A percentile compares a stretch with the other conserved stretches of the same genome.
These are phyloP conservation scores for Notolepis coatsorum DNA, from an alignment of 2,797 vertebrate genomes.

Conservation along the genomic window DNA sequence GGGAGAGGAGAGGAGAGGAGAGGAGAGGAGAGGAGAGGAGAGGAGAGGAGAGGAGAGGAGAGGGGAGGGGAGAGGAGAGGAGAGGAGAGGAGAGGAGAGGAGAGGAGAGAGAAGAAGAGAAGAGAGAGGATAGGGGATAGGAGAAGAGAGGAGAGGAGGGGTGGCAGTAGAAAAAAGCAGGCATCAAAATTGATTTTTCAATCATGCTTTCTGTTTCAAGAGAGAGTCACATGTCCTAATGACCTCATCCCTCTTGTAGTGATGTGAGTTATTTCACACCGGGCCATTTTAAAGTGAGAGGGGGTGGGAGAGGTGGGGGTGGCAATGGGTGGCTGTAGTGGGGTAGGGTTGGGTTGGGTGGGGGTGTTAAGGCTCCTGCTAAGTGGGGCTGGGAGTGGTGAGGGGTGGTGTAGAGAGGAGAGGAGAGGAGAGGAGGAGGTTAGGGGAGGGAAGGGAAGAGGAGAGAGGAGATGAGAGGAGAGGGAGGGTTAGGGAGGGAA, in stretches of 20 bases:
- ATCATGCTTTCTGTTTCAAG: conserved; percentile 83
- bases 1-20: conserved; percentile 63
- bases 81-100: conserved; percentile 9
- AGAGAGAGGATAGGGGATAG: conserved; percentile 39
- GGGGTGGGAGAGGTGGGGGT: conserved; percentile 60
- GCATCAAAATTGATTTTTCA: conserved; percentile 85
- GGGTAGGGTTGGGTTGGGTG: conserved; percentile 6
- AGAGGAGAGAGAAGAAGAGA: conserved; percentile 16
- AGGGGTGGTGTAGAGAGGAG: background rate
- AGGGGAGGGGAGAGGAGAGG: conserved; percentile 54
- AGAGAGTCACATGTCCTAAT: conserved; percentile 83
- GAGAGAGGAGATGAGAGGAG: too few species aligned
- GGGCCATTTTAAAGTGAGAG: conserved; percentile 72
- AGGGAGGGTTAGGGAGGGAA: too few species aligned
- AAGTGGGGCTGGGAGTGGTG: conserved; percentile 75
- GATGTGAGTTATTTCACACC: conserved; percentile 82
- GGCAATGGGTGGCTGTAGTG: conserved; percentile 60
- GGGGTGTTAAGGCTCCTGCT: conserved; percentile 59
- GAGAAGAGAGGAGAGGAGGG: conserved; percentile 44
- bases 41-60: conserved; percentile 3
- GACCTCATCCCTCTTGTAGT: conserved; percentile 80
- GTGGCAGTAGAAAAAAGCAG: conserved; percentile 51
- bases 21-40: conserved; percentile 14
- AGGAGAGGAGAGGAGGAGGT: conserved; percentile 58
- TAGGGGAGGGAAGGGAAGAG: too few species aligned